A percentile compares a stretch with the other conserved stretches of the same genome.
Conservation (phyloP, 1,140 invertebrate species). For the Palaemon carinicauda region DNA sequence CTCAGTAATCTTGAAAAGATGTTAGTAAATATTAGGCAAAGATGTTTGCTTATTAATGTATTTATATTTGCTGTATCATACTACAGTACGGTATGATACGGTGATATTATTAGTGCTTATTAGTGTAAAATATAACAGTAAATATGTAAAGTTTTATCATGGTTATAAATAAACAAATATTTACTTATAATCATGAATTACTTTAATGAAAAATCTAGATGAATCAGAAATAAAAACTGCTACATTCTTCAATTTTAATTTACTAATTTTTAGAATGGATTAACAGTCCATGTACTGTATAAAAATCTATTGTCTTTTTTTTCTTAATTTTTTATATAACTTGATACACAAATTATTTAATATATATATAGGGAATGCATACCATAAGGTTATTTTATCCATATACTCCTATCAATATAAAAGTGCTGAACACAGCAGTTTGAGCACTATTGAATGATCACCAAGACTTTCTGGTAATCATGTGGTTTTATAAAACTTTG, state of each 20-base stretch:
- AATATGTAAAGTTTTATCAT: no score
- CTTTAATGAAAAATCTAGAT: background rate
- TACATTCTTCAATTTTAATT: conserved; percentile 16
- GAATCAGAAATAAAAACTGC: background rate
- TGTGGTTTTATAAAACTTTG: conserved; percentile 43
- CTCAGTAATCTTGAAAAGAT: no score
- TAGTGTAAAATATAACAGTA: no score
- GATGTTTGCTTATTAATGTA: no score
- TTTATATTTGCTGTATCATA: no score
- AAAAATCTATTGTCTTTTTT: no score
- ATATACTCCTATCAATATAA: conserved; percentile 46
- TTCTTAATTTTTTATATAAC: conserved; percentile 30
- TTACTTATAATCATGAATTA: no score
- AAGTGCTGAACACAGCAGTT: conserved; percentile 54
- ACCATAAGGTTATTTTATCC: conserved; percentile 51
- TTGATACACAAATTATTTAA: conserved; percentile 48
- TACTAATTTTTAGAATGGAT: conserved; percentile 32
- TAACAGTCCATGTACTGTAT: conserved; percentile 43
- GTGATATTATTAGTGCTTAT: no score
- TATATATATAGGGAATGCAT: conserved; percentile 20
- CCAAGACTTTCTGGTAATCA: conserved; percentile 47
- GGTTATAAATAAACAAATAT: no score
- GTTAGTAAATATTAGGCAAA: no score
- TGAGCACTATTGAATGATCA: conserved; percentile 49
- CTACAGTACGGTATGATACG: no score